Base-by-base conservation (phyloP, 2,888 invertebrate species). In the Tortrix viridana region DNA sequence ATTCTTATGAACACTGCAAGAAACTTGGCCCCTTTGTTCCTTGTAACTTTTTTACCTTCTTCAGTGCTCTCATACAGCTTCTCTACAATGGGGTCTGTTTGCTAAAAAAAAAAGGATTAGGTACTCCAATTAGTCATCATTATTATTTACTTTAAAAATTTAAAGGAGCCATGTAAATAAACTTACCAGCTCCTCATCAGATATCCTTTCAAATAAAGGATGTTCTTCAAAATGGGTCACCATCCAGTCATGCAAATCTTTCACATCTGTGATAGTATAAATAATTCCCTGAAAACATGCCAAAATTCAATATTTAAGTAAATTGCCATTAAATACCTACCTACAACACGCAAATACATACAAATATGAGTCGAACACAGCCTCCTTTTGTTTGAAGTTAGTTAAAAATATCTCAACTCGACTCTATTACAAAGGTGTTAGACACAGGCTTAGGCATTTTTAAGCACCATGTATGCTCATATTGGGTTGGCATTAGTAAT, bases 191-290 rank as follows among this genome's bases (percentile, higher is more conserved):
- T 97, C 95, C n/a, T 95, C 93, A 16, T 96, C 94, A 26, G 92
- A 66, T 60, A 98, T 85, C 74, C 94, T 93, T 82, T 95, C 93
- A 92, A 99, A 99, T 57, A 99, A 90, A 14, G 98, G 97, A 93
- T 99, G 99, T 69, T 96, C 95, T 50, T 93, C 93, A 84, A 99
- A 96, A 93, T 99, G 99, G 69, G 94, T 89, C 0, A 97, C 96
- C 96, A 99, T 99, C 99, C 99, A 99, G 32, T 97, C 96, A 86
- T 99, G 96, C 61, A 99, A 93, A 81, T 99, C 99, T 85, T 97
- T 95, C 0, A 99, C 99, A 93, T 99, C 99, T 6, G 99, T 99
- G 71, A 99, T 96, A 37, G 99, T 99, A 84, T 99, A 99, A 4
- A 99, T 95, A 72, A 96, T 91, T 7, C 96, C 98, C 97, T 97